Evolutionary conservation across 2,113 vertebrate genomes (phyloP), one percentile per base, ranked within the genome.

Genomic region (Cavia aperea): DNA sequence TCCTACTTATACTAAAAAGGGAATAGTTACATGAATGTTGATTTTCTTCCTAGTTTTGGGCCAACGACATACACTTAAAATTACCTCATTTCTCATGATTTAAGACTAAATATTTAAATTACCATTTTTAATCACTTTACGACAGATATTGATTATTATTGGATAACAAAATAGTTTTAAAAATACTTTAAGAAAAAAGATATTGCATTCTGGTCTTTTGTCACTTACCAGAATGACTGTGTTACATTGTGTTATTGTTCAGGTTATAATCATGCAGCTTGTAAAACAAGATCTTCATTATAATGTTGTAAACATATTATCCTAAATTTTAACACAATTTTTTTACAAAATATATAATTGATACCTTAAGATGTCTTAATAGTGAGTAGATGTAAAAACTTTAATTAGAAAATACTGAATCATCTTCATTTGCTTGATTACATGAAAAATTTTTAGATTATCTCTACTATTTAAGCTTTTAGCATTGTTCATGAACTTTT

Each of bases 401-500:
- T 94, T 11, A 2, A 43, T 90, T 43, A 86, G 7, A 7, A 54
- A 81, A 9, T 90, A 73, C 1, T 95, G 92, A 96, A 75, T 96
- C 14, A 62, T 94, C 16, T 54, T 90, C 43, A 94, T 93, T 4
- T 63, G 49, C 29, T 88, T 83, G 93, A 83, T 87, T 88, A 68
- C 6, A 78, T 75, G 39, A 91, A 94, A 95, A 88, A 72, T 36
- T 29, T 96, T 66, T 92, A 72, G 7, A 2, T 0, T 87, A 81
- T 95, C 18, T 81, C 72, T 16, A 21, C 29, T 92, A 29, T 2
- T 84, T 26, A 93, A 56, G 68, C 1, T 95, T 94, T 77, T 97
- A 72, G 75, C 60, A 81, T 82, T 70, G 72, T 46, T 39, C 79
- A 68, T 88, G 63, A 96, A 96, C 88, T 94, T 87, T 65, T 91